phyloP scores from a whole-genome alignment of 2,113 vertebrate species.

The Todiramphus chloris region DNA sequence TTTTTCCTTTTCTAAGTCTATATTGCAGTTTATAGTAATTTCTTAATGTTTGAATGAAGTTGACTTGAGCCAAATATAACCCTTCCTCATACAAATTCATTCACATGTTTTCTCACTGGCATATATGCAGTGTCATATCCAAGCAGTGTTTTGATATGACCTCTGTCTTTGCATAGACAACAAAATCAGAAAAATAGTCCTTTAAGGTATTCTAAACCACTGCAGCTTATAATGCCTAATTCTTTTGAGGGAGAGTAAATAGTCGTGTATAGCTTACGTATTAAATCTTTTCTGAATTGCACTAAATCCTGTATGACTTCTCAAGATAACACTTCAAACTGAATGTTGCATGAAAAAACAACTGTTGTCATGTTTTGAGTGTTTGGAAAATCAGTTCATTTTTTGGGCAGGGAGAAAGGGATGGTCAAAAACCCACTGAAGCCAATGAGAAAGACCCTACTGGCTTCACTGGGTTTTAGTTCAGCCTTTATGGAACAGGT shows the following conservation, averaged over 20 bases:
- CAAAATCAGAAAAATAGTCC: not conserved
- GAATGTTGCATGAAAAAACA: not conserved
- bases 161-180: conserved; percentile 26
- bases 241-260: not conserved
- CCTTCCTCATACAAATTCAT: conserved; percentile 1
- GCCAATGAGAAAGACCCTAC: not conserved
- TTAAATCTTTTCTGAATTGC: conserved; percentile 21
- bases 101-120: conserved; percentile 13
- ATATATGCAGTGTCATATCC: not conserved
- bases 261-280: not conserved
- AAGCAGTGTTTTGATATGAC: conserved; percentile 14
- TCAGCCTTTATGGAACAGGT: not conserved
- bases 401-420: not conserved
- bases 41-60: conserved; percentile 20
- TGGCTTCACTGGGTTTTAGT: not conserved
- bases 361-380: not conserved
- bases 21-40: conserved; percentile 30
- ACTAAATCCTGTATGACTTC: not conserved
- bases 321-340: not conserved
- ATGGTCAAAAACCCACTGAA: not conserved
- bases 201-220: conserved; percentile 1
- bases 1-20: conserved; percentile 42
- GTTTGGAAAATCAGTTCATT: not conserved
- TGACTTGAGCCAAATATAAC: conserved; percentile 21
- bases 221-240: not conserved